Base-by-base conservation (phyloP, 35 echinoderm and acorn worm species). In the Patiria miniata region DNA sequence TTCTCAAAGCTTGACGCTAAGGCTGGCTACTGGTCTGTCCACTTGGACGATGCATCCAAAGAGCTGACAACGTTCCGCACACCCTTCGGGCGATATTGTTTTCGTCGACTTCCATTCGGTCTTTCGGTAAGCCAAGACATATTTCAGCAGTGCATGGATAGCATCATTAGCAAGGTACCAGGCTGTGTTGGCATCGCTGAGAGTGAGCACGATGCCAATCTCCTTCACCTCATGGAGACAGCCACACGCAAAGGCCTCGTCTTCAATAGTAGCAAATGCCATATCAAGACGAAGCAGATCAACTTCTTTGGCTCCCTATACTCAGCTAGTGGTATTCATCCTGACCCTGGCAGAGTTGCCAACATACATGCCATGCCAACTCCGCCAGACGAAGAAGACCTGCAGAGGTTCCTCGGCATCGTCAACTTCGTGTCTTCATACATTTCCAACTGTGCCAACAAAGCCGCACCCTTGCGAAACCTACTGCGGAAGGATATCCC, bases 331-430 rank as follows among this genome's bases (percentile, higher is more conserved):
- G 77, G 90, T 14, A 86, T 81, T 16, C 77, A 79, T 28, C 87
- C 92, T 50, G 92, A 94, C 39, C 87, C 82, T 5, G 37, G 30
- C 21, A 83, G 88, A 77, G 69, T 83, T 32, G 61, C 59, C 29
- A 80, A 89, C 42, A 30, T 90, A 8, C 40, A 61, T 0, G n/a
- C 40, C 2, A 93, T 93, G 80, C 91, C 86, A 8, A 82, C 82
- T 37, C 92, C 92, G 15, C 92, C 90, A 51, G 61, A 90, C 78
- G 90, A 94, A 22, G 81, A 86, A 19, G 87, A 94, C 30, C 82
- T 94, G 1, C 87, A 90, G 40, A 55, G 87, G 44, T 90, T 81
- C 81, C 47, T 93, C 19, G 89, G 89, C 10, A 47, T 91, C 16
- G 56, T 91, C 16, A 90, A 77, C 37, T 94, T 44, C 54, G 50